Percentiles rank a stretch among this genome's conserved stretches.
These are phyloP conservation scores for Drosophila yooni DNA, from an alignment of 2,888 invertebrate genomes.

Conservation along the genomic window DNA sequence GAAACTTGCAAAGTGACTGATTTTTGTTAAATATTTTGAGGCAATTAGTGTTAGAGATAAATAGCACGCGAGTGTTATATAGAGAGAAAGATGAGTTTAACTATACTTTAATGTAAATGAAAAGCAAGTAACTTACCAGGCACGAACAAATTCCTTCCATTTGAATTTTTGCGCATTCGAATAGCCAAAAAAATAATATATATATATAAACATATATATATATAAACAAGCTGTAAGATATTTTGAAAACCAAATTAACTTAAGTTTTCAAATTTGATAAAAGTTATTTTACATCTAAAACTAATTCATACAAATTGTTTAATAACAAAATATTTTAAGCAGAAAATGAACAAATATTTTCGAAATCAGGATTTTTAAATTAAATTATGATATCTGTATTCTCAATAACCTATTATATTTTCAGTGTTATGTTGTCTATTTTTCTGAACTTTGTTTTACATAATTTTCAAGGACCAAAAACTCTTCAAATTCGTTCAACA, in stretches of 20 bases:
- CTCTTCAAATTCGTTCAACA: slow-evolving; percentile 37
- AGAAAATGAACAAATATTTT: not conserved
- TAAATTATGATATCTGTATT: not conserved
- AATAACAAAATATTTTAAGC: slow-evolving; percentile 1
- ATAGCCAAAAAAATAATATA: slow-evolving; percentile 43
- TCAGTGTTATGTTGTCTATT: not conserved
- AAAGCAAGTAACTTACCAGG: slow-evolving; percentile 71
- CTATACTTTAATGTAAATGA: slow-evolving; percentile 65
- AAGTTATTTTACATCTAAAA: not conserved
- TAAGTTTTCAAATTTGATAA: slow-evolving; percentile 13
- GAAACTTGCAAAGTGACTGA: slow-evolving; percentile 74
- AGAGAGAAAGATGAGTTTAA: slow-evolving; percentile 43
- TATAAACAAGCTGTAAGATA: slow-evolving; percentile 53
- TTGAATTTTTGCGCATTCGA: slow-evolving; percentile 64
- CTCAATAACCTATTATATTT: not conserved
- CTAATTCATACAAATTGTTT: not conserved
- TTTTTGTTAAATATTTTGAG: slow-evolving; percentile 80
- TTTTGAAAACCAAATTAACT: slow-evolving; percentile 26
- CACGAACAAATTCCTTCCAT: slow-evolving; percentile 80
- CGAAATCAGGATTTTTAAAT: not conserved
- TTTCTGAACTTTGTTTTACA: slow-evolving; percentile 45
- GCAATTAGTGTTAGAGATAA: slow-evolving; percentile 51
- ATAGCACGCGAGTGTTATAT: slow-evolving; percentile 8
- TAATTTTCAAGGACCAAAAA: slow-evolving; percentile 74
- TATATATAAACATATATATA: slow-evolving; percentile 32